These are phyloP conservation scores for Thalassoma bifasciatum DNA, from an alignment of 2,113 vertebrate genomes.

Conservation along the genomic window DNA sequence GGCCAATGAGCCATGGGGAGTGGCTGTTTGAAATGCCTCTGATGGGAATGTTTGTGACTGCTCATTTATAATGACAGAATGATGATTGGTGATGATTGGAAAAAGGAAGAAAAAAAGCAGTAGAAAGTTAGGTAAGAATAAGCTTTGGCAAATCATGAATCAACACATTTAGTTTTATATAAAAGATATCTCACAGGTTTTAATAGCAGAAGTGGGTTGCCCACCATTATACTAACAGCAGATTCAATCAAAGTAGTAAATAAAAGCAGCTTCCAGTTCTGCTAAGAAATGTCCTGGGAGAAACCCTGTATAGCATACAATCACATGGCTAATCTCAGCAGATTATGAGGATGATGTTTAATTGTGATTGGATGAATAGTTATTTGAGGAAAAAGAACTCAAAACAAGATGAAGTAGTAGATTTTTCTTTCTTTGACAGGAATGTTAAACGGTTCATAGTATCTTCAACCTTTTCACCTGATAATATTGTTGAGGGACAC, in stretches of 20 bases:
- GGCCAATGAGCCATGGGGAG: slow-evolving; percentile 69
- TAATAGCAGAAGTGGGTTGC: background rate
- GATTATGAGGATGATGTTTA: slow-evolving; percentile 44
- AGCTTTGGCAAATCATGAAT: slow-evolving; percentile 75
- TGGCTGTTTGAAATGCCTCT: slow-evolving; percentile 78
- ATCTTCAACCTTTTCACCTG: slow-evolving; percentile 76
- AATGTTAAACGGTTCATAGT: slow-evolving; percentile 26
- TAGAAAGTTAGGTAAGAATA: slow-evolving; percentile 77
- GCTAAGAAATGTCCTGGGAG: slow-evolving; percentile 21
- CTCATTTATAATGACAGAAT: slow-evolving; percentile 64
- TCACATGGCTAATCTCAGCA: slow-evolving; percentile 27
- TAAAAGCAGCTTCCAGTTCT: background rate
- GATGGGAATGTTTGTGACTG: slow-evolving; percentile 78
- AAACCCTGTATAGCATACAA: slow-evolving; percentile 49
- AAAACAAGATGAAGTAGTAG: slow-evolving; percentile 16
- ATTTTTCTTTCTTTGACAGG: slow-evolving; percentile 5
- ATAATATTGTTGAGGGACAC: slow-evolving; percentile 82
- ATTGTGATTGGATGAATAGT: slow-evolving; percentile 34
- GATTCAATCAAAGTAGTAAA: background rate
- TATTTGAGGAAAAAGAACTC: slow-evolving; percentile 24
- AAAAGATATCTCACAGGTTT: slow-evolving; percentile 62
- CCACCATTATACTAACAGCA: background rate
- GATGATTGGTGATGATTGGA: slow-evolving; percentile 57
- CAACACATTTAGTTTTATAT: slow-evolving; percentile 62
- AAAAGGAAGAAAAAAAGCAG: slow-evolving; percentile 64